Conservation (phyloP, 2,797 vertebrate genomes). For the Gambelia wislizenii region DNA sequence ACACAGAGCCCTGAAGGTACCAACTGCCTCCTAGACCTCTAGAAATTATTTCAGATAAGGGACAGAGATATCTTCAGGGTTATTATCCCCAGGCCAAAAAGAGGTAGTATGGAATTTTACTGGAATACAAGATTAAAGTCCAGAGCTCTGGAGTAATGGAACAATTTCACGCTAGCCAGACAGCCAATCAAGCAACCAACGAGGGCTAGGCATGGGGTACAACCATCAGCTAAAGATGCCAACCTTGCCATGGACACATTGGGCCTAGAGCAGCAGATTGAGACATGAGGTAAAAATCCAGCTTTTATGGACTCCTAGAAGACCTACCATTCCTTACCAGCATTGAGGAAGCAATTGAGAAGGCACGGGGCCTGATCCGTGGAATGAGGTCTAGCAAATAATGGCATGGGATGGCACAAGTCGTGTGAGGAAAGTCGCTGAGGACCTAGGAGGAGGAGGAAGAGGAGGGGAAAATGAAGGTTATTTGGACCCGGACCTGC, state of each 20-base stretch:
- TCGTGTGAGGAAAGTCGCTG: slow-evolving; percentile 90
- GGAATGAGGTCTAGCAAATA: slow-evolving; percentile 93
- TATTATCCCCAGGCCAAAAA: not conserved
- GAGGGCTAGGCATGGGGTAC: not conserved
- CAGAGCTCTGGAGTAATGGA: not conserved
- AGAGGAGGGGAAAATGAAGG: not conserved
- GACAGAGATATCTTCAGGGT: too few species aligned
- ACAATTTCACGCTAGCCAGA: not conserved
- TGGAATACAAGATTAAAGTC: not conserved
- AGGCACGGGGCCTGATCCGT: slow-evolving; percentile 90
- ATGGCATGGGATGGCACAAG: slow-evolving; percentile 80
- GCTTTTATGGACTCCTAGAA: rapidly evolving
- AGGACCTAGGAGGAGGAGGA: slow-evolving; percentile 80
- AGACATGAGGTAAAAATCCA: not conserved
- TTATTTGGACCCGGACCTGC: too few species aligned
- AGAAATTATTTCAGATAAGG: not conserved
- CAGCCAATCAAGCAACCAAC: not conserved
- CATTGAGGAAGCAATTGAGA: slow-evolving; percentile 93
- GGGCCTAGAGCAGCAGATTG: not conserved
- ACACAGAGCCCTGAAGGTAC: too few species aligned
- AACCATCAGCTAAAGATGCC: too few species aligned
- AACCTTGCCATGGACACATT: not conserved
- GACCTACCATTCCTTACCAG: slow-evolving; percentile 77
- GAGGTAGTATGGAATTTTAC: not conserved
- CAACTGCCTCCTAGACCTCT: not conserved